phyloP scores from a whole-genome alignment of 2,888 invertebrate genomes.

The Agriopis leucophaearia region DNA sequence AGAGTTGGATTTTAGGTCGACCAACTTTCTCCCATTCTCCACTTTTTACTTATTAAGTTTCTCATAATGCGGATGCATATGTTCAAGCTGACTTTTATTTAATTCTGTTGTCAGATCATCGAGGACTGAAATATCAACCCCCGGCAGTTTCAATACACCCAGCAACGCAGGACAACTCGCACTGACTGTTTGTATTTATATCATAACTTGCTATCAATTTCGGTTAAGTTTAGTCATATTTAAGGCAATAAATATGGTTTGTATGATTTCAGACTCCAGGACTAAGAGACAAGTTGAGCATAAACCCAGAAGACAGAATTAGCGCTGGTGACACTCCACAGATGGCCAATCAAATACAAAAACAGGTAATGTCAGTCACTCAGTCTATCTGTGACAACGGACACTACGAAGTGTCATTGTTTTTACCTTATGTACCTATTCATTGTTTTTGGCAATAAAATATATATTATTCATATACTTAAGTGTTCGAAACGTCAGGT shows the following conservation, averaged over 20 bases:
- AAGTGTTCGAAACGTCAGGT: too few species aligned
- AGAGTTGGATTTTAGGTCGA: too few species aligned
- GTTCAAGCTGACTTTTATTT: background rate
- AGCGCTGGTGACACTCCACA: slow-evolving; percentile 91
- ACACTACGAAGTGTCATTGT: too few species aligned
- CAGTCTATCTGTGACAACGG: background rate
- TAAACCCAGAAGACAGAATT: slow-evolving; percentile 95
- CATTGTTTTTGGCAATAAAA: too few species aligned
- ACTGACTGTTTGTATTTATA: slow-evolving; percentile 59
- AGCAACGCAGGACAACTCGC: slow-evolving; percentile 72
- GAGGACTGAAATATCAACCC: slow-evolving; percentile 88
- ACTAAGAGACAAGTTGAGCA: slow-evolving; percentile 97
- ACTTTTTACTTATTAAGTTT: too few species aligned
- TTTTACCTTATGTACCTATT: too few species aligned
- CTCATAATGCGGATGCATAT: background rate
- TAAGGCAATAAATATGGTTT: background rate
- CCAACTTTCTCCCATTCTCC: too few species aligned
- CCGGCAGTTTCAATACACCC: slow-evolving; percentile 87
- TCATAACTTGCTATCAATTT: background rate
- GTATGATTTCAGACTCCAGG: slow-evolving; percentile 87
- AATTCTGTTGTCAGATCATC: slow-evolving; percentile 80
- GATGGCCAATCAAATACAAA: slow-evolving; percentile 88
- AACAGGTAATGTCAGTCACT: slow-evolving; percentile 81
- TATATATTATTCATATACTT: too few species aligned
- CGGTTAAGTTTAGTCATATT: background rate